These are phyloP conservation scores for Sebastes trivittatus DNA, from an alignment of 2,797 vertebrate genomes.

Conservation along the genomic window DNA sequence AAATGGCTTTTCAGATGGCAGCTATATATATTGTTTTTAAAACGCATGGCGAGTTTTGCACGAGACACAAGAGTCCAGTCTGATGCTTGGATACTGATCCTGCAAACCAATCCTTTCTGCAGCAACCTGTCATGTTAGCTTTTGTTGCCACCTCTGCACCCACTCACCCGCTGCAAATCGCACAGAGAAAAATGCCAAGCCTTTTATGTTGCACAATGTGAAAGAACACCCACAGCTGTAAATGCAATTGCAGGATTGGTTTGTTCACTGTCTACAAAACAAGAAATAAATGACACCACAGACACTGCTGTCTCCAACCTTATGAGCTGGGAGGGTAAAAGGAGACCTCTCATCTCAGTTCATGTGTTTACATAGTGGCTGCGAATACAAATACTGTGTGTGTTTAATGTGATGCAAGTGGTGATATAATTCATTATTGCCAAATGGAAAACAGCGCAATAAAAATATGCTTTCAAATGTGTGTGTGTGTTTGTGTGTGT, in stretches of 20 bases:
- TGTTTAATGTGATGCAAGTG: constrained; percentile 2
- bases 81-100: background rate
- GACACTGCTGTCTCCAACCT: background rate
- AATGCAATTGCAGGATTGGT: background rate
- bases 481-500: background rate
- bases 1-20: too few relatives aligned
- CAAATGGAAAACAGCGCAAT: background rate
- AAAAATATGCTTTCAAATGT: background rate
- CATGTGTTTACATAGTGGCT: constrained; percentile 24
- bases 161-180: background rate
- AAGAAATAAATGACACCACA: background rate
- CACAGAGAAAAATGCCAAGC: background rate
- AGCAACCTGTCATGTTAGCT: background rate
- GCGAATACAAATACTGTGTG: constrained; percentile 17
- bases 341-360: background rate
- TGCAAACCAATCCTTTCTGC: background rate
- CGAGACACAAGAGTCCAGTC: background rate
- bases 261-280: background rate
- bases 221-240: background rate
- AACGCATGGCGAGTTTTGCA: background rate
- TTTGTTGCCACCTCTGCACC: background rate
- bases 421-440: constrained; percentile 14
- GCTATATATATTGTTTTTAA: background rate
- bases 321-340: background rate
- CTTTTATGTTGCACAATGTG: background rate